Evolutionary conservation across 2,113 vertebrate genomes (phyloP).

Genomic region (Girardinichthys multiradiatus): DNA sequence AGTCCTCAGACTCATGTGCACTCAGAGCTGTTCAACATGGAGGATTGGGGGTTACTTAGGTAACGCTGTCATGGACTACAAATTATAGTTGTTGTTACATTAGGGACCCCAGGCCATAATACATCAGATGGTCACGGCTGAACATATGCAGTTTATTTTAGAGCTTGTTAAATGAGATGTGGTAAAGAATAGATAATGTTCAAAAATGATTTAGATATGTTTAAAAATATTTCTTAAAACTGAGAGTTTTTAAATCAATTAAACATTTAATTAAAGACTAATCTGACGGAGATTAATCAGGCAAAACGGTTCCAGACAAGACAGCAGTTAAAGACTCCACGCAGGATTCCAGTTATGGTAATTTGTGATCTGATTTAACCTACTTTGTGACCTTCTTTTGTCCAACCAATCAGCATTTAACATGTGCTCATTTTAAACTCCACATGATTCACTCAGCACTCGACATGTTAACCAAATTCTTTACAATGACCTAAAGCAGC

Average conservation of each 20-base stretch:
- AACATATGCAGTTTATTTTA: neutral
- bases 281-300: neutral
- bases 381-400: constrained; percentile 24
- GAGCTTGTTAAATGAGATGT: too few species aligned
- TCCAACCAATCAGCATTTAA: constrained; percentile 8
- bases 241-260: too few species aligned
- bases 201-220: too few species aligned
- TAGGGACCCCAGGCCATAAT: constrained; percentile 22
- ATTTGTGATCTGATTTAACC: neutral
- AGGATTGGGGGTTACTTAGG: constrained; percentile 63
- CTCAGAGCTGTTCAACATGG: constrained; percentile 41
- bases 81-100: constrained; percentile 24
- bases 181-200: too few species aligned
- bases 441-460: neutral
- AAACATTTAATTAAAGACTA: too few species aligned
- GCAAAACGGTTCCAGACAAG: too few species aligned
- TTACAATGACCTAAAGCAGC: too few species aligned
- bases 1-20: constrained; percentile 22
- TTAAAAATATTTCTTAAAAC: too few species aligned
- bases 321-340: neutral
- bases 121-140: constrained; percentile 39
- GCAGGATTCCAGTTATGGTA: neutral
- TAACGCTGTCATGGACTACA: constrained; percentile 36
- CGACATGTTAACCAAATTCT: too few species aligned
- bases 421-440: neutral